Conservation (phyloP, 1,140 invertebrate genomes). For the Lutraria rhynchaena region DNA sequence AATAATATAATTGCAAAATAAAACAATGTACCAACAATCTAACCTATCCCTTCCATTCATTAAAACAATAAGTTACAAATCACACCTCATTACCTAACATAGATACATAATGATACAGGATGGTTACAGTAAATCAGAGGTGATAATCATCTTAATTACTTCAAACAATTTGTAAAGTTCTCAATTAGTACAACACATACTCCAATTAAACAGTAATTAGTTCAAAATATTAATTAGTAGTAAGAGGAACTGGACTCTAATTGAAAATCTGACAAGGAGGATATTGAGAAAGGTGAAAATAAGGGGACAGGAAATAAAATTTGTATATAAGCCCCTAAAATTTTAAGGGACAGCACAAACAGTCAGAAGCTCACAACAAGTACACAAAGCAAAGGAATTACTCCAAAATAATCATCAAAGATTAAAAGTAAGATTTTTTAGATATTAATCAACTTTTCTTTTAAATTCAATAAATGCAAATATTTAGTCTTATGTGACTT, state of each 20-base stretch:
- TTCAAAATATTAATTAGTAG: conserved; percentile 1
- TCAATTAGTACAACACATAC: conserved; percentile 19
- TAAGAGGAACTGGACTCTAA: conserved; percentile 19
- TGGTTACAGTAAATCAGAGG: neutral
- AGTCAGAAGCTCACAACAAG: neutral
- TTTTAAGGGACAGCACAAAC: too few species aligned
- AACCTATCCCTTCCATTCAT: neutral
- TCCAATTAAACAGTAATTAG: too few species aligned
- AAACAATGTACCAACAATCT: conserved; percentile 23
- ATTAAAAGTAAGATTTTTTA: too few species aligned
- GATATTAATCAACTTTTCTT: too few species aligned
- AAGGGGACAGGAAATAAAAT: conserved; percentile 23
- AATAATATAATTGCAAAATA: too few species aligned
- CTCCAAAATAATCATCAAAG: too few species aligned
- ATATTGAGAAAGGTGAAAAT: conserved; percentile 27
- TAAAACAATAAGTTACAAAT: conserved; percentile 15
- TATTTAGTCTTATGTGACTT: too few species aligned
- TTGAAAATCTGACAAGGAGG: conserved; percentile 5
- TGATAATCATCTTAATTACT: conserved; percentile 37
- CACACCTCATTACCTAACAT: conserved; percentile 7
- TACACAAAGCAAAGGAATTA: conserved; percentile 20
- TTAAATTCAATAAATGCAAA: too few species aligned
- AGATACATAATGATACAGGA: conserved; percentile 3
- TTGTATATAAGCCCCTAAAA: conserved; percentile 20
- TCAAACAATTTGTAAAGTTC: conserved; percentile 12